Conservation (phyloP, 2,888 invertebrate species). For the Ochropleura plecta region DNA sequence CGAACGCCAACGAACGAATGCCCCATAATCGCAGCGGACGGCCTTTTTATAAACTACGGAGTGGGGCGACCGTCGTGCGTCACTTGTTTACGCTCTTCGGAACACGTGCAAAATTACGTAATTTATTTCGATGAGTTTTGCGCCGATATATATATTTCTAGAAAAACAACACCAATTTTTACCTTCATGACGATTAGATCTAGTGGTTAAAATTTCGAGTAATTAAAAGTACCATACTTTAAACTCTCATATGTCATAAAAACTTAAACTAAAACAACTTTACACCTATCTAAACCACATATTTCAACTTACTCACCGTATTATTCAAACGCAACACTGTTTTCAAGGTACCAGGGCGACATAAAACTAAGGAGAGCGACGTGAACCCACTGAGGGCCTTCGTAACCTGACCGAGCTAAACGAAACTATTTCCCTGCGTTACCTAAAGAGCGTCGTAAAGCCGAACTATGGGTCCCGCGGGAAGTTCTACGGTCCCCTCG, state of each 20-base stretch:
- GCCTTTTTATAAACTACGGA: no score
- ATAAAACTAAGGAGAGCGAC: slow-evolving; percentile 57
- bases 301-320: slow-evolving; percentile 18
- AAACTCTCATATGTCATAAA: not conserved
- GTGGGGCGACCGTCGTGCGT: no score
- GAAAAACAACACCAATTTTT: not conserved
- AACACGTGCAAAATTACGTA: no score
- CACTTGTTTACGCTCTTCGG: no score
- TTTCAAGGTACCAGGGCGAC: slow-evolving; percentile 48
- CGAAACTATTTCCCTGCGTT: slow-evolving; percentile 75
- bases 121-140: no score
- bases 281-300: slow-evolving; percentile 22
- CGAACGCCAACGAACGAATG: no score
- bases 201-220: not conserved
- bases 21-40: no score
- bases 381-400: slow-evolving; percentile 53
- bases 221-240: not conserved
- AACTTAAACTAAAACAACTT: not conserved
- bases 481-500: slow-evolving; percentile 55
- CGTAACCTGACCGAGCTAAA: slow-evolving; percentile 65
- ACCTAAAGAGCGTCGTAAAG: slow-evolving; percentile 76
- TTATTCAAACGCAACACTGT: slow-evolving; percentile 42
- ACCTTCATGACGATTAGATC: not conserved
- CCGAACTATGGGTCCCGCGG: slow-evolving; percentile 67
- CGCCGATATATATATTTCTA: no score